Base-by-base conservation (phyloP, 2,888 invertebrate species). In the Spicauda simplicius region DNA sequence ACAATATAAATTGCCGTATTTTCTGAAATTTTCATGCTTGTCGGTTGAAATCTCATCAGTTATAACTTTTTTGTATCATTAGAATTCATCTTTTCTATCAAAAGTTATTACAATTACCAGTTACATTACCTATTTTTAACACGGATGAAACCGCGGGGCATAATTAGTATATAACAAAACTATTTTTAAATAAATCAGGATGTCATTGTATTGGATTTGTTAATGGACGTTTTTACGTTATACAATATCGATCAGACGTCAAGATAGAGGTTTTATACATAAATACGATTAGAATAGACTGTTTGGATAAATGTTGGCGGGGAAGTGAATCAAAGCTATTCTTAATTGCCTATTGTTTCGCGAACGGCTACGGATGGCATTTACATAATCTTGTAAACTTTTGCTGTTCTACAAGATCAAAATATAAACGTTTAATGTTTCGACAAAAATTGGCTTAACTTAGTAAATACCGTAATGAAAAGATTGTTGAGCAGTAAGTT, bases 321-420 rank as follows among this genome's bases (percentile, higher is more conserved):
- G 12, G 54, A 48, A 33, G 37, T 52, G 20, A 64, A 57, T 30
- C 65, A 59, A 59, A 48, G 54, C 59, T 65, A 53, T 65, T 53
- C 52, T 59, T 54, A 57, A 54, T 45, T 19, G 54, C 30, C 54
- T 41, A 54, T 59, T 65, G 65, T 58, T 65, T 19, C 41, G 53
- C 59, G 50, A 59, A 54, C 41, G 14, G 33, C 59, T 54, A 59
- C 30, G 37, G 41, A 53, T 54, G 53, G 16, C 25, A 59, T 59
- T 65, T 54, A 59, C 41, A 58, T 59, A 65, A 65, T 65, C 65
- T 65, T 65, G 33, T 65, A 53, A 65, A 65, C 53, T 59, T 65
- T 65, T 59, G 59, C 25, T 59, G 65, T 54, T 59, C 6, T 53
- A 48, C 59, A 54, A 54, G 53, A 65, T 65, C 59, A 65, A 59